Evolutionary conservation across 37 sponge, comb jelly and placozoan species (phyloP).

Genomic region (Cliona cf. orientalis): DNA sequence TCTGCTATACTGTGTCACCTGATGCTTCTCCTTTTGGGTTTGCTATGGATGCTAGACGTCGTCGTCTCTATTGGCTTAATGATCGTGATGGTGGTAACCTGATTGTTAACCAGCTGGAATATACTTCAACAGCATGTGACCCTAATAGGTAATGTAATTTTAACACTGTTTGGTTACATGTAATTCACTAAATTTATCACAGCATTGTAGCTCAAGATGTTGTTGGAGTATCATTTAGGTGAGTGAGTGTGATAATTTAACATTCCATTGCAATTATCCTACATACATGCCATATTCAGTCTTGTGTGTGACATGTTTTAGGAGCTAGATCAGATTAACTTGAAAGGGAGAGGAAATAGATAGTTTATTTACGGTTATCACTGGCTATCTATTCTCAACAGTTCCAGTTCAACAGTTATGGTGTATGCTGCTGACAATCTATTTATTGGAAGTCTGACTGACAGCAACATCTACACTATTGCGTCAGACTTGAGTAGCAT

Average conservation of each 20-base stretch:
- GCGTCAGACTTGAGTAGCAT: slow-evolving; percentile 16
- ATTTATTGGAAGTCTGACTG: background rate
- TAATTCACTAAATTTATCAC: background rate
- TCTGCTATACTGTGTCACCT: background rate
- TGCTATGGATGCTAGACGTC: slow-evolving; percentile 11
- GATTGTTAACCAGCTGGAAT: slow-evolving; percentile 33
- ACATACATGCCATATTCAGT: background rate
- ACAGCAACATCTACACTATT: slow-evolving; percentile 4
- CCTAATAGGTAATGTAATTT: slow-evolving; percentile 5
- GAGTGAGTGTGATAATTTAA: background rate
- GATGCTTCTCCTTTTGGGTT: slow-evolving; percentile 21
- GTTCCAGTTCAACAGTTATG: slow-evolving; percentile 29
- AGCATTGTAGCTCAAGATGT: slow-evolving; percentile 15
- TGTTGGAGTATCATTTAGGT: slow-evolving; percentile 7
- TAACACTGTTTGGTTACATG: background rate
- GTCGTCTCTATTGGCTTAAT: slow-evolving; percentile 25
- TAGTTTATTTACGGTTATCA: no score
- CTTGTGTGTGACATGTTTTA: background rate
- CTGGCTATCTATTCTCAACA: background rate
- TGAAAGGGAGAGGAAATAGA: no score
- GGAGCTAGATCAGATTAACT: background rate
- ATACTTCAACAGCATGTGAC: slow-evolving; percentile 9
- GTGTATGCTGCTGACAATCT: slow-evolving; percentile 31
- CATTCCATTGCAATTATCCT: background rate
- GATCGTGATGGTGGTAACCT: background rate